Evolutionary conservation across 2,888 invertebrate species (phyloP).

Genomic region (Halictus quadricinctus): DNA sequence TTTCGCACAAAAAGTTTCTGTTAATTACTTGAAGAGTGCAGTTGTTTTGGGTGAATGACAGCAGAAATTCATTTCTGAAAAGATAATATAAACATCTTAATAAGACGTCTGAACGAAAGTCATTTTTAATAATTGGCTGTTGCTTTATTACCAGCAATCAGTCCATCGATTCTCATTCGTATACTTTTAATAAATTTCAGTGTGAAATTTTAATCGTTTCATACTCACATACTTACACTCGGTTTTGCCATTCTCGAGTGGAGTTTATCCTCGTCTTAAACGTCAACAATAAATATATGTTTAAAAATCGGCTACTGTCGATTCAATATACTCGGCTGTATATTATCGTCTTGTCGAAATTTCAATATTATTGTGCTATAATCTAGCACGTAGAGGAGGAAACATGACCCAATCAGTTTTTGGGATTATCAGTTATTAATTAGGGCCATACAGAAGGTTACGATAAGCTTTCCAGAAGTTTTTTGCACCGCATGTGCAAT

Average conservation of each 20-base stretch:
- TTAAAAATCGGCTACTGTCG: not conserved
- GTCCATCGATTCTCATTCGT: not conserved
- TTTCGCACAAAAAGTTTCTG: not conserved
- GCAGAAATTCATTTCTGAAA: not conserved
- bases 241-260: not conserved
- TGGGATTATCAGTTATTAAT: conserved; percentile 5
- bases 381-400: not conserved
- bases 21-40: not conserved
- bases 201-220: not conserved
- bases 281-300: not conserved
- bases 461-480: not conserved
- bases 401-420: not conserved
- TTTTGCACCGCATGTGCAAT: too few relatives aligned
- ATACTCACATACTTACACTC: not conserved
- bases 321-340: too few relatives aligned
- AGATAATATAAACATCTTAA: not conserved
- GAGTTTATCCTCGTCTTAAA: not conserved
- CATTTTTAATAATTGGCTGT: not conserved
- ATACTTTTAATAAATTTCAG: not conserved
- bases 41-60: not conserved
- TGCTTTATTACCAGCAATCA: not conserved
- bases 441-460: not conserved
- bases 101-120: not conserved
- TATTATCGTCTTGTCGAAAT: not conserved
- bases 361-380: not conserved